Base-by-base conservation (phyloP, 2,888 invertebrate genomes). In the Folsomia candida region DNA sequence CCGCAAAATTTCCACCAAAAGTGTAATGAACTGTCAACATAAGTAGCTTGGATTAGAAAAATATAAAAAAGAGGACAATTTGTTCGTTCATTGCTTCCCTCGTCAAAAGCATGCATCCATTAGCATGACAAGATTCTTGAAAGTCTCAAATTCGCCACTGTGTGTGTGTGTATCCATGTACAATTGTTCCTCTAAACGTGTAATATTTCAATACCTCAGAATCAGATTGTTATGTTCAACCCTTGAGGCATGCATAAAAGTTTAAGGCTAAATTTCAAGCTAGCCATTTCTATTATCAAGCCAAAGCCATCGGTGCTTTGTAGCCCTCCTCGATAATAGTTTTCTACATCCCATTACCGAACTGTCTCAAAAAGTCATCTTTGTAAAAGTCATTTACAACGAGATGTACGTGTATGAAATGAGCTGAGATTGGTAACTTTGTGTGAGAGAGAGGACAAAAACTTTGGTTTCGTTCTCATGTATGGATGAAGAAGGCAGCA, bases 1-100 rank as follows among this genome's bases (percentile, higher is more conserved):
- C 54, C 54, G 59, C 27, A 11, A 59, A 24, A 24, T 25, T 59
- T 59, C 24, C 14, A 59, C 25, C 6, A 14, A 24, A 64, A 64
- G 73, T 73, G 71, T 71, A 74, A 71, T 68, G 71, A 74, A 65
- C 73, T 71, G 71, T 74, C 73, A 74, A 66, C 69, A 67, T 71
- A 60, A 28, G 27, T 57, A 67, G 67, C 66, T 6, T 54, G 54
- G n/a, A 64, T 64, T 29, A 22, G 64, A 28, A 51, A 70, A 58
- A 20, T 22, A 60, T 67, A 67, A 71, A 71, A 71, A 71, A 64
- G 24, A 51, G 47, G 64, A 51, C 64, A 64, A 64, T 64, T 64
- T 64, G 25, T n/a, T 64, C 64, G 64, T 64, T 51, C 64, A 64
- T 64, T 64, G 64, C 64, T 64, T 64, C 51, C 37, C 59, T 24